Base-by-base conservation (phyloP, 2,888 invertebrate genomes). In the Thera obeliscata region DNA sequence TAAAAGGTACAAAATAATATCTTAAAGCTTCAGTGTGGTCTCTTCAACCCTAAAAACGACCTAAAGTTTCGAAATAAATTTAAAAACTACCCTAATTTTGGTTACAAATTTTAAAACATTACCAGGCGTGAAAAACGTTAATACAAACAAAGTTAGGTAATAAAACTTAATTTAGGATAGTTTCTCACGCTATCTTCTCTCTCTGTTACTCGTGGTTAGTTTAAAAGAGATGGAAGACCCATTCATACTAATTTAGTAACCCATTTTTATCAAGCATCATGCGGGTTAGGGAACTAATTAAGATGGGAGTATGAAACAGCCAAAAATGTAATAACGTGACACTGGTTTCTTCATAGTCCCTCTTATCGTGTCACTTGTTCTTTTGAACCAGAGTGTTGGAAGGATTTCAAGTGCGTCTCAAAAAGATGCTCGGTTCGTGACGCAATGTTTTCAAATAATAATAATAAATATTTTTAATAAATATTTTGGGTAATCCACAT, bases 171-270 rank as follows among this genome's bases (percentile, higher is more conserved):
- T 79, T 76, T 73, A 72, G 66, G 58, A 74, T 73, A 70, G 69
- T 78, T 86, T 87, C 85, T 82, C 87, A 86, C 87, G 84, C 70
- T 55, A 69, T 52, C 50, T 33, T 48, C 41, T 67, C 2, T 82
- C 84, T 72, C 80, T 73, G 61, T 82, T 76, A 58, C 70, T 73
- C 75, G 4, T 66, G 63, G 3, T 50, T 46, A 61, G 50, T 66
- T 36, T 33, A 73, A 77, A 36, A 69, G 71, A 61, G 78, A 79
- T 60, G 61, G 64, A 69, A 73, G 2, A 80, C 76, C 74, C 80
- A 82, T 81, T 80, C 77, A 79, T 84, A 81, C 77, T 82, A 83
- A 85, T 85, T 81, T 80, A 80, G 78, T 74, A 78, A 78, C 76
- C 79, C 78, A 78, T 78, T 81, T 78, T 80, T 80, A 79, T 81